Base-by-base conservation (phyloP, 2,888 invertebrate species). In the Lissocephala sabroskyi region DNA sequence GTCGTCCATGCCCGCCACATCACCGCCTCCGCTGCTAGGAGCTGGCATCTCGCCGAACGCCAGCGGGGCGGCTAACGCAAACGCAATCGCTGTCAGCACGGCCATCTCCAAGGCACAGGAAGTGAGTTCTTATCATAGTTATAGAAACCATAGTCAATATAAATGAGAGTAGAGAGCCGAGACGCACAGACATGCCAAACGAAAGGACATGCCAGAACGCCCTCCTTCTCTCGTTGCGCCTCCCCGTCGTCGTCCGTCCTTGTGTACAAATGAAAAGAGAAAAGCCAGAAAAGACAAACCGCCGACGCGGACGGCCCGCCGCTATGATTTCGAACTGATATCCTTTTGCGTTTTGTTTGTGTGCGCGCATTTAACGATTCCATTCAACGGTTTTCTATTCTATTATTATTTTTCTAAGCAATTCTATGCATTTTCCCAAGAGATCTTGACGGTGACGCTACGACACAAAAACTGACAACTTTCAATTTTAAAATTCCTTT, bases 21-120 rank as follows among this genome's bases (percentile, higher is more conserved):
- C 68, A 41, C 78, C 78, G 16, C 71, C 71, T n/a, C 71, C 71
- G 11, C 59, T 76, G 4, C 58, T 55, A 26, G 26, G 74, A 18
- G 53, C 74, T 10, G 77, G 77, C 46, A 57, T 74, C 36, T 70
- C 87, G 51, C 65, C 71, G 41, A 64, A 78, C 35, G 65, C 73
- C 54, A 67, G 59, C 49, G 35, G 23, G n/a, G 55, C 65, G 36
- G 66, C 79, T 26, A 79, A 70, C 47, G 64, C 87, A 85, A 79
- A 70, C 47, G 64, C 87, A 85, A 85, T 85, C 43, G 87, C 79
- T 83, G 85, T 86, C 82, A 81, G 79, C 46, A 77, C 80, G 55
- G 84, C 84, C 46, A 82, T 83, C 60, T 79, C 84, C 51, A 84
- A 84, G 74, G 84, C 85, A 68, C 85, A 84, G 81, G 84, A 84